Evolutionary conservation across 2,797 vertebrate species (phyloP).

Genomic region (Pangasius macronema): DNA sequence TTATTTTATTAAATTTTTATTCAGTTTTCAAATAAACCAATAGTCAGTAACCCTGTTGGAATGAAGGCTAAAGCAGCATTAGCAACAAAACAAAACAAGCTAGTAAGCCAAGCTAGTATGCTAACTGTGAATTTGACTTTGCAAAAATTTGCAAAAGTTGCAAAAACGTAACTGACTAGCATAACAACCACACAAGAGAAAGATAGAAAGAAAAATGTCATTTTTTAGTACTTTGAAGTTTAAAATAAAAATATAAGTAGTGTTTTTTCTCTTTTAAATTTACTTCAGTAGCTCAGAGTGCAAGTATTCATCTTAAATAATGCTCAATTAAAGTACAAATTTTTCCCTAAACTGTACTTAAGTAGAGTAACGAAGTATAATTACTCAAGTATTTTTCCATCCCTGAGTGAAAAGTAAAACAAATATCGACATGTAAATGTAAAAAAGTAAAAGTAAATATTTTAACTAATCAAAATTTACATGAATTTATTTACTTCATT

Average conservation of each 20-base stretch:
- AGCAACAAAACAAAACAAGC: not conserved
- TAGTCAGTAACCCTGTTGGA: too few relatives aligned
- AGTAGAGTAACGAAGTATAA: not conserved
- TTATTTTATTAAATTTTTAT: not conserved
- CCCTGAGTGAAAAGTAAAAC: too few relatives aligned
- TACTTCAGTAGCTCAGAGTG: not conserved
- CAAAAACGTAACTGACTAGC: not conserved
- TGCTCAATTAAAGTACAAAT: not conserved
- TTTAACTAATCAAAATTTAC: not conserved
- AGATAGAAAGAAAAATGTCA: not conserved
- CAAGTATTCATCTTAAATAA: not conserved
- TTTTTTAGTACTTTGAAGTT: not conserved
- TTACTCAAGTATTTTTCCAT: too few relatives aligned
- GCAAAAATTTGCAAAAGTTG: too few relatives aligned
- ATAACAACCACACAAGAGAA: not conserved
- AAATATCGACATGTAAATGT: too few relatives aligned
- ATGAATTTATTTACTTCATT: not conserved
- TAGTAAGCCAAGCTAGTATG: not conserved
- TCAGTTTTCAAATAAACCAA: not conserved
- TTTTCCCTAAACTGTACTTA: not conserved
- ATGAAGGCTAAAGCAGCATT: not conserved
- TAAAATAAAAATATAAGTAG: not conserved
- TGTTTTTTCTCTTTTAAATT: not conserved
- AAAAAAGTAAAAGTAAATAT: too few relatives aligned
- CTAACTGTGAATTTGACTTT: not conserved